phyloP scores from a whole-genome alignment of 2,888 invertebrate genomes.

The Linnaemya tessellans region DNA sequence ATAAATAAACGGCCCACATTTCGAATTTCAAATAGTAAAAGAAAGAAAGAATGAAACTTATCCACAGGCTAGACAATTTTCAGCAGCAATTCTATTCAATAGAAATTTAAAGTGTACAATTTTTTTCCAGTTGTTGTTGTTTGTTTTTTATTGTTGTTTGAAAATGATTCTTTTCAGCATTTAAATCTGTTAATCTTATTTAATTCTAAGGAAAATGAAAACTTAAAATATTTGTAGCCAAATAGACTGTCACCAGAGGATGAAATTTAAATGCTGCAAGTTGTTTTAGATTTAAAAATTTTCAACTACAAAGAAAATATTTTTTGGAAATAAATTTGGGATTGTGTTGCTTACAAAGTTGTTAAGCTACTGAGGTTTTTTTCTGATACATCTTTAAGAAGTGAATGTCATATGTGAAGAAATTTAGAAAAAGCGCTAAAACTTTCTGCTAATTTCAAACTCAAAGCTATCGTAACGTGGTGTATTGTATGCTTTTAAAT shows the following conservation, averaged over 20 bases:
- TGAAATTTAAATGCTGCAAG: not conserved
- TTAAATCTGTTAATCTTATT: constrained; percentile 67
- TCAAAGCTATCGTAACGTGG: too few species aligned
- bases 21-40: constrained; percentile 19
- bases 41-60: too few species aligned
- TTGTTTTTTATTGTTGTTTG: constrained; percentile 12
- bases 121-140: not conserved
- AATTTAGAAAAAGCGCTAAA: too few species aligned
- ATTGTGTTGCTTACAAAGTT: not conserved
- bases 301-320: not conserved
- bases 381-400: too few species aligned
- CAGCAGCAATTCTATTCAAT: constrained; percentile 40
- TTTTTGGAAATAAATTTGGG: not conserved
- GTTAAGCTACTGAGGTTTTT: not conserved
- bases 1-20: not conserved
- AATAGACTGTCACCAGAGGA: constrained; percentile 4
- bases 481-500: too few species aligned
- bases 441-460: too few species aligned
- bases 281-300: not conserved
- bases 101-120: constrained; percentile 46
- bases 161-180: constrained; percentile 13
- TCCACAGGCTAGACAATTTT: constrained; percentile 27
- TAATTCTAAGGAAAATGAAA: constrained; percentile 47
- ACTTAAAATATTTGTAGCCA: constrained; percentile 12
- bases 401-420: too few species aligned